Conservation (phyloP, 2,797 vertebrate species). For the Pangasius krempfi region DNA sequence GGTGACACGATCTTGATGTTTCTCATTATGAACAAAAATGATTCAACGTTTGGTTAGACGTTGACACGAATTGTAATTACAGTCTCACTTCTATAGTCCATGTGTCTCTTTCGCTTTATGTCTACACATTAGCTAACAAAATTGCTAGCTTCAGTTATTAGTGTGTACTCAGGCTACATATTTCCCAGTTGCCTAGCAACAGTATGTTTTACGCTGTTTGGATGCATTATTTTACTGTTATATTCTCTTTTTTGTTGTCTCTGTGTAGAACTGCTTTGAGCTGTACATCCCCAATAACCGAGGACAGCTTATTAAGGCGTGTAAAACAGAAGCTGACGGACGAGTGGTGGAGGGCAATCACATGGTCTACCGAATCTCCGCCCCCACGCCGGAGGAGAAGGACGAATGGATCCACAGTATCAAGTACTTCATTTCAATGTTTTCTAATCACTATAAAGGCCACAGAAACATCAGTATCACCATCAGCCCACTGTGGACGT, state of each 20-base stretch:
- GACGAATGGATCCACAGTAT: slow-evolving; percentile 96
- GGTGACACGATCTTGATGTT: too few species aligned
- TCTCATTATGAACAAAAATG: too few species aligned
- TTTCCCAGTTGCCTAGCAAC: neutral
- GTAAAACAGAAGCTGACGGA: slow-evolving; percentile 87
- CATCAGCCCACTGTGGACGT: neutral
- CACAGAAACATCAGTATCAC: neutral
- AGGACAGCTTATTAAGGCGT: slow-evolving; percentile 94
- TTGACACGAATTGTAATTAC: too few species aligned
- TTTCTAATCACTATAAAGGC: neutral
- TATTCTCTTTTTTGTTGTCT: neutral
- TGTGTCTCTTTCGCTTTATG: too few species aligned
- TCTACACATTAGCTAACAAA: neutral
- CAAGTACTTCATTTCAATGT: slow-evolving; percentile 70
- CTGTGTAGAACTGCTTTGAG: slow-evolving; percentile 89
- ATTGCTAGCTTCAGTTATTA: neutral
- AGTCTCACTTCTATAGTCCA: too few species aligned
- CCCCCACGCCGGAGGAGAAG: slow-evolving; percentile 91
- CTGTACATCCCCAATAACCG: slow-evolving; percentile 94
- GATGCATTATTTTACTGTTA: neutral
- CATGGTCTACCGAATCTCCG: slow-evolving; percentile 88
- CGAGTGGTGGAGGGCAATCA: slow-evolving; percentile 94
- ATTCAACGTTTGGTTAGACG: too few species aligned
- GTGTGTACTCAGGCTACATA: neutral
- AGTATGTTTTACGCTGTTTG: neutral